Evolutionary conservation across 2,113 vertebrate species (phyloP).

Genomic region (Azemiops feae): DNA sequence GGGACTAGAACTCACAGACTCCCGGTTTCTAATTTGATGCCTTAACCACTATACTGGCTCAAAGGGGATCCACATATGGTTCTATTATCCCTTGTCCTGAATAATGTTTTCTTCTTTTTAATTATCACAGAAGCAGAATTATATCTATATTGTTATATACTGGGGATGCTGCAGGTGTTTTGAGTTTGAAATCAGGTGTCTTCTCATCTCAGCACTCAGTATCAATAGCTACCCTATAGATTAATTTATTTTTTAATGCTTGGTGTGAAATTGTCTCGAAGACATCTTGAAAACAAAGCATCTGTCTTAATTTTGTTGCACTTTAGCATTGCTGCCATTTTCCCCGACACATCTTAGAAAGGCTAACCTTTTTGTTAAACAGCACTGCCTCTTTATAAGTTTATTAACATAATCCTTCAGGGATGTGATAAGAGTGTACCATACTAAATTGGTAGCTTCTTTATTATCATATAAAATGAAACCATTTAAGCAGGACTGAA

Average conservation of each 20-base stretch:
- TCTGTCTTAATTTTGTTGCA: background rate
- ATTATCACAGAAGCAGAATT: background rate
- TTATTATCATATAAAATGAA: background rate
- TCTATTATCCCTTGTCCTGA: background rate
- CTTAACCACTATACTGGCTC: background rate
- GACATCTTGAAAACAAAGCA: background rate
- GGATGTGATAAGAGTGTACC: background rate
- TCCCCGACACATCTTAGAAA: constrained; percentile 7
- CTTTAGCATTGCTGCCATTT: background rate
- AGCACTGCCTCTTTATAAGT: background rate
- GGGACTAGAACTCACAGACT: background rate
- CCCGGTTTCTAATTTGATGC: background rate
- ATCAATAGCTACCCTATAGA: background rate
- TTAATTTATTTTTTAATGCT: background rate
- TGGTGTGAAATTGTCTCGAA: background rate
- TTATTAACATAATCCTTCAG: background rate
- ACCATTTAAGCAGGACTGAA: background rate
- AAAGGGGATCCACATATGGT: background rate
- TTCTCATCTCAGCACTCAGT: background rate
- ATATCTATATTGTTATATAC: background rate
- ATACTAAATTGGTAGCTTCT: background rate
- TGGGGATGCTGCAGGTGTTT: background rate
- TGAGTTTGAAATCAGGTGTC: background rate
- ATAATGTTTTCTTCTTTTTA: background rate
- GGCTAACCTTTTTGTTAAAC: background rate